Base-by-base conservation (phyloP, 2,113 vertebrate genomes). In the Patagioenas fasciata region DNA sequence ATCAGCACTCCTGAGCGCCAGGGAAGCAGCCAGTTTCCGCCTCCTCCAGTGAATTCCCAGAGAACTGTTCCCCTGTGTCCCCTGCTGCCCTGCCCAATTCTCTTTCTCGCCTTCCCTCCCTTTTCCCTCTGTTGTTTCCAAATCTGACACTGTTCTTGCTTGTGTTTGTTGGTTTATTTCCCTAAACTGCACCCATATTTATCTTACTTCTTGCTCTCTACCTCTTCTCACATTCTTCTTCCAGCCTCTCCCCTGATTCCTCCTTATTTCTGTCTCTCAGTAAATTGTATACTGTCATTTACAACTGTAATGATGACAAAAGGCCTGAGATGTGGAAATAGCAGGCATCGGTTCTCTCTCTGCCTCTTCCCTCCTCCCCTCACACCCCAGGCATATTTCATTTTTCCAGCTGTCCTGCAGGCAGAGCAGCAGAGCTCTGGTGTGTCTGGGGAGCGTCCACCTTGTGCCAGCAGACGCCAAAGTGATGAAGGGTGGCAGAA, bases 371-470 rank as follows among this genome's bases (percentile, higher is more conserved):
- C 85, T 91, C 79, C 57, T 91, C 48, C 51, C 38, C 25, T 78
- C n/a, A 48, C 51, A 89, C 24, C 61, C 21, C 15, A 71, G 54
- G 57, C 61, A 72, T 71, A 81, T 94, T 96, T 90, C 21, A 54
- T 91, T 85, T 93, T 89, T 69, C 75, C 61, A 40, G 29, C 21
- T 80, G 18, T 91, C 65, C 60, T 53, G 89, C 77, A 96, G 77
- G 60, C 62, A 5, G 36, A 57, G 73, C 71, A 78, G 23, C 9
- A 5, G 72, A 84, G 61, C 66, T 81, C 42, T 57, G 61, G 48
- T 25, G 6, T 74, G 64, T 47, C 26, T 5, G 0, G 60, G 66
- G 70, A 74, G 64, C 78, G 85, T 61, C 69, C 11, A 7, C 1
- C 0, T 74, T 0, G 0, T 50, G 73, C 88, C 57, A 84, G 72